Base-by-base conservation (phyloP, 2,888 invertebrate species). In the Pogonocherus hispidulus region DNA sequence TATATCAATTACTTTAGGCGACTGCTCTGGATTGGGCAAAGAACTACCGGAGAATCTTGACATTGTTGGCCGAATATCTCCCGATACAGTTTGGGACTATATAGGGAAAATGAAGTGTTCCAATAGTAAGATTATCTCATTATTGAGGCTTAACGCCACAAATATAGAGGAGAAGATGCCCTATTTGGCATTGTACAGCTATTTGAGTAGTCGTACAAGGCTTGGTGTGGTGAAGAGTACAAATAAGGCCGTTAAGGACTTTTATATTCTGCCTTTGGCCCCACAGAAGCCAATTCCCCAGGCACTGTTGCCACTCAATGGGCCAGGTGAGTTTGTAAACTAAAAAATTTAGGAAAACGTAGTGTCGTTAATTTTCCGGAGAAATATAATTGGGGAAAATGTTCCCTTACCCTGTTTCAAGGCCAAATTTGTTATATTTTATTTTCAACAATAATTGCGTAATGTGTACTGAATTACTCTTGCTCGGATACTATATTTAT, bases 81-180 rank as follows among this genome's bases (percentile, higher is more conserved):
- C 96, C 0, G 93, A 93, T 9, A 95, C 94, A 9, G 96, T 94
- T 4, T 97, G 96, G 95, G 96, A 97, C 66, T 98, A 98, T 82
- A 92, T 98, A 64, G 90, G 90, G 35, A 96, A 97, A 86, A 94
- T 97, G 87, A 94, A 94, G 81, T 93, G 94, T 81, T 91, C 93
- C 46, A 93, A 93, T 52, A 93, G 93, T 69, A 96, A 96, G 86
- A 95, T 97, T 80, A 94, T 98, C 23, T 89, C 95, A 9, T 89
- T 98, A 20, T 87, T 98, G 59, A 89, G 93, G 70, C 87, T 97
- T 57, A 91, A 93, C 74, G 94, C 96, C 0, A 92, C 93, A 0
- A 92, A 92, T 74, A 92, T 93, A 66, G 93, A 94, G 78, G 95
- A 96, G 82, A 93, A 94, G 82, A 91, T 92, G 84, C 93, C 93